Base-by-base conservation (phyloP, 2,888 invertebrate genomes). In the Pocota personata region DNA sequence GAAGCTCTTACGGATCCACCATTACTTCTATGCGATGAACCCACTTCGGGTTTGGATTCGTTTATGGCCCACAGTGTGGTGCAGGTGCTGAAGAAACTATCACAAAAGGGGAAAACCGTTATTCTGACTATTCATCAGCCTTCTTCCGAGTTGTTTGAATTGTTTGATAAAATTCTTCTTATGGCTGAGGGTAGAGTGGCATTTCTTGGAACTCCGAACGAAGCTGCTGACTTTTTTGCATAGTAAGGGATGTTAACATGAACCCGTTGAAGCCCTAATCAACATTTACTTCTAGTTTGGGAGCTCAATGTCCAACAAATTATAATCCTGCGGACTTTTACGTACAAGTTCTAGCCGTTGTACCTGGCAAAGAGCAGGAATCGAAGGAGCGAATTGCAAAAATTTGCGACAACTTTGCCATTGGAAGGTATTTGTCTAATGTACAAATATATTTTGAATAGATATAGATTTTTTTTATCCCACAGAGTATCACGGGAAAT, bases 11-110 rank as follows among this genome's bases (percentile, higher is more conserved):
- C 98, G 0, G 97, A 99, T 93, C 99, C 99, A 0, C 96, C 97
- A 0, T 93, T 99, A 50, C 95, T 99, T 94, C 98, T 99, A 91
- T 98, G 98, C 91, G 99, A 99, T 90, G 99, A 99, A 90, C 99
- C 99, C 0, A 99, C 99, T 0, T 98, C 98, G 0, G 98, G 99
- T 1, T 93, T 99, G 76, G 99, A 99, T 92, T 98, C 98, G 0
- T 98, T 97, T 90, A 99, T 98, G 98, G 99, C 99, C 0, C 96
- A 97, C 90, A 98, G 97, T 92, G 97, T 99, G 1, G 95, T 98
- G 16, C 95, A 96, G 92, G 96, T 97, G 60, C 92, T 97, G 48
- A 96, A 96, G 92, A 94, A 95, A 43, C 92, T 97, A 75, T 95
- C 96, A 0, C 94, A 94, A 89, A 95, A 95, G 89, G 97, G 98